phyloP scores from a whole-genome alignment of 2,888 invertebrate genomes.

The Pyrochroa serraticornis region DNA sequence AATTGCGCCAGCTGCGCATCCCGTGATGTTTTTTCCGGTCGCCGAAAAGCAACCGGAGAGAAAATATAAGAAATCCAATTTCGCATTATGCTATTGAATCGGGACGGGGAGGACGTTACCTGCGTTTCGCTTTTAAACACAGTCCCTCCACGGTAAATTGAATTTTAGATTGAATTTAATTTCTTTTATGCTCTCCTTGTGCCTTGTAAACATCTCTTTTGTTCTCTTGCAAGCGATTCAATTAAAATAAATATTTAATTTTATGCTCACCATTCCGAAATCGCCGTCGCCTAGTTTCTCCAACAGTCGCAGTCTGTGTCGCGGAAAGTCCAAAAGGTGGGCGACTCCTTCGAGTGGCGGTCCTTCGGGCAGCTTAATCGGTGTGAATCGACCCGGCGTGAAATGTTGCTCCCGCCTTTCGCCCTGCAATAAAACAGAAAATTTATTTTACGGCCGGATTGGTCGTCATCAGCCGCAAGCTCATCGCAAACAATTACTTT shows the following conservation, averaged over 20 bases:
- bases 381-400: conserved; percentile 73
- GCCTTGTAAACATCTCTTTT: conserved; percentile 18
- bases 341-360: conserved; percentile 71
- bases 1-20: conserved; percentile 25
- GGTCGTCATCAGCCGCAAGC: not conserved
- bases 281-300: conserved; percentile 88
- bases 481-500: conserved; percentile 3
- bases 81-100: not conserved
- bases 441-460: conserved; percentile 14
- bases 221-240: conserved; percentile 15
- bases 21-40: conserved; percentile 6
- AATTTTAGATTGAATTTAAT: conserved; percentile 25
- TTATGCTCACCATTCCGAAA: conserved; percentile 77
- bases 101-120: conserved; percentile 5
- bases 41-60: not conserved
- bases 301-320: conserved; percentile 80
- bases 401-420: conserved; percentile 71
- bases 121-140: conserved; percentile 4
- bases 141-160: conserved; percentile 17
- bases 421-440: conserved; percentile 55
- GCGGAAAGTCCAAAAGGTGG: conserved; percentile 78
- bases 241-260: conserved; percentile 29
- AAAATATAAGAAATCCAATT: conserved; percentile 14
- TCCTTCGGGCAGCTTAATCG: conserved; percentile 74
- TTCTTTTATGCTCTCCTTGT: conserved; percentile 25